Evolutionary conservation across 1,140 invertebrate genomes (phyloP), one percentile per base, ranked within the genome.

Genomic region (Trachymyrmex cornetzi): DNA sequence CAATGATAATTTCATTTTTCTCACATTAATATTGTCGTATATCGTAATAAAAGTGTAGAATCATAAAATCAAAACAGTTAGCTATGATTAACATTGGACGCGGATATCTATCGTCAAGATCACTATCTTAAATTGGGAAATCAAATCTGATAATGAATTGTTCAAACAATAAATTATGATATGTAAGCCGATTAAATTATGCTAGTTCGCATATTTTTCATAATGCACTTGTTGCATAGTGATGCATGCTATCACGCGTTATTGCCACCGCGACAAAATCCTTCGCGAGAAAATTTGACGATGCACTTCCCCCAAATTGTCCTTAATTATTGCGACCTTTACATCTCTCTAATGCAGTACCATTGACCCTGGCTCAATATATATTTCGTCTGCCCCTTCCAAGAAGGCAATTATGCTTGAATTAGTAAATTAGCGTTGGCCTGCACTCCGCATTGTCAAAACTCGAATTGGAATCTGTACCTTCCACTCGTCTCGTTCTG

Each of bases 361-460:
- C 88, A 72, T 30, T 89, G 89, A 87, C 87, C 87, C 72, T 86
- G 53, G 38, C 89, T 88, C 82, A 34, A 87, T 92, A 82, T 92
- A 79, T 81, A 87, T 91, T 91, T 91, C 87, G 87, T 82, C 86
- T 53, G 50, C 53, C 85, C 72, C 63, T 92, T 92, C 91, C 71
- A 55, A 88, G 88, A 92, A 92, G 55, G 86, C 87, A 92, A 90
- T 92, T 92, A 88, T 84, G 67, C 24, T 63, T 88, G 79, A 92
- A 92, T 92, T 92, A 92, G 87, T 90, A 88, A 92, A 92, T 92
- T 92, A 92, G 87, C 38, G 80, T 12, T 77, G 67, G 86, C 72
- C 67, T 24, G 86, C 86, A 74, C 80, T 88, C 48, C 11, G 59
- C 69, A 88, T 91, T 87, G 88, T 89, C 80, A 71, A 90, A 91